Evolutionary conservation across 2,113 vertebrate genomes (phyloP).

Genomic region (Mesocricetus auratus): DNA sequence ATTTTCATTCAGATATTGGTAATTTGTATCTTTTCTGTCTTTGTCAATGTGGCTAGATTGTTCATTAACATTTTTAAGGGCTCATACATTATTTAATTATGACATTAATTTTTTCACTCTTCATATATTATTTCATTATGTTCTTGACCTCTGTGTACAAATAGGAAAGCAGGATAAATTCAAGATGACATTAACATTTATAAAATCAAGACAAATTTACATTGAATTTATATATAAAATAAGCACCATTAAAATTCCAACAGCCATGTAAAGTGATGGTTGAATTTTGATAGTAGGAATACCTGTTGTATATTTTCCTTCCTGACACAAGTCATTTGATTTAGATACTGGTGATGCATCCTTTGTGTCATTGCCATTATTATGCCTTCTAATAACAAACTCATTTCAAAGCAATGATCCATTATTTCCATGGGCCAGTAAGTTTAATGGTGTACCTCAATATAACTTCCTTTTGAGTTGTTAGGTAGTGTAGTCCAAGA

Average conservation of each 20-base stretch:
- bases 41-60: not conserved
- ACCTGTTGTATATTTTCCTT: constrained; percentile 18
- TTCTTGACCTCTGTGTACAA: not conserved
- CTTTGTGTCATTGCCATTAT: not conserved
- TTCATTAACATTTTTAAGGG: not conserved
- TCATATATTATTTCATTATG: not conserved
- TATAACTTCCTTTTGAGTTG: not conserved
- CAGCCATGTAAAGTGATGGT: not conserved
- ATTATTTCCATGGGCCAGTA: not conserved
- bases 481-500: not conserved
- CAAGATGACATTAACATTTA: not conserved
- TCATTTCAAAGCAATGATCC: constrained; percentile 7
- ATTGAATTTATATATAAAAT: constrained; percentile 42
- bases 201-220: constrained; percentile 14
- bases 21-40: not conserved
- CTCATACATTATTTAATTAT: not conserved
- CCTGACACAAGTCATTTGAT: constrained; percentile 32
- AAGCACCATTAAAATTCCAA: constrained; percentile 33
- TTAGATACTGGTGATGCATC: not conserved
- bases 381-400: constrained; percentile 22
- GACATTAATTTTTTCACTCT: not conserved
- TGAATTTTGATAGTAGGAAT: constrained; percentile 4
- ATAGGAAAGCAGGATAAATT: not conserved
- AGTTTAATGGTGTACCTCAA: not conserved
- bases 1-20: not conserved